Conservation (phyloP, 2,888 invertebrate genomes). For the Sinhomidia bicolor region DNA sequence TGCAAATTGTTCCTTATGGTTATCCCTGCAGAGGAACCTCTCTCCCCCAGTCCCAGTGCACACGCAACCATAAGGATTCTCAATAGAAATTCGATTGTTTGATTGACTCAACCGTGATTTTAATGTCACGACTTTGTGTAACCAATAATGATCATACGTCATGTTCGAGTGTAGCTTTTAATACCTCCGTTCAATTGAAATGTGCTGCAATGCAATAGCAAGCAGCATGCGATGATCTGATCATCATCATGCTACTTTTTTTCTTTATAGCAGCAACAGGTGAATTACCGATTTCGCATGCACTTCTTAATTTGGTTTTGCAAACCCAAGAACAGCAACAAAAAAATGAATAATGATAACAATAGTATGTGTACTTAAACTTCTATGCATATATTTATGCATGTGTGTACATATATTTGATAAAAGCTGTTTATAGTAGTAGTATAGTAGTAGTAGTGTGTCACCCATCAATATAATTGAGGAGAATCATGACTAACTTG, state of each 20-base stretch:
- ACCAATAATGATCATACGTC: conserved; percentile 16
- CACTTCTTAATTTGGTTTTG: conserved; percentile 48
- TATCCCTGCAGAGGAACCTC: background rate
- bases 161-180: conserved; percentile 1
- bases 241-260: conserved; percentile 19
- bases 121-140: conserved; percentile 60
- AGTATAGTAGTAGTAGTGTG: background rate
- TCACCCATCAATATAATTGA: conserved; percentile 4
- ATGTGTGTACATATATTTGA: too few relatives aligned
- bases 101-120: conserved; percentile 70
- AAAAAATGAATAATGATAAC: background rate
- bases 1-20: background rate
- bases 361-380: too few relatives aligned
- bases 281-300: conserved; percentile 38
- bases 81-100: conserved; percentile 51
- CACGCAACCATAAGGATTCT: conserved; percentile 21
- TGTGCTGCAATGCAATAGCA: background rate
- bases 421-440: too few relatives aligned
- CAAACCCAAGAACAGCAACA: background rate
- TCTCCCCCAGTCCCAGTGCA: too few relatives aligned
- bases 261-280: conserved; percentile 6
- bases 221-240: background rate
- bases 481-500: conserved; percentile 35
- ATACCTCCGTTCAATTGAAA: background rate
- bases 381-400: too few relatives aligned